phyloP scores from a whole-genome alignment of 2,797 vertebrate species.

The Coracias cyanogaster region DNA sequence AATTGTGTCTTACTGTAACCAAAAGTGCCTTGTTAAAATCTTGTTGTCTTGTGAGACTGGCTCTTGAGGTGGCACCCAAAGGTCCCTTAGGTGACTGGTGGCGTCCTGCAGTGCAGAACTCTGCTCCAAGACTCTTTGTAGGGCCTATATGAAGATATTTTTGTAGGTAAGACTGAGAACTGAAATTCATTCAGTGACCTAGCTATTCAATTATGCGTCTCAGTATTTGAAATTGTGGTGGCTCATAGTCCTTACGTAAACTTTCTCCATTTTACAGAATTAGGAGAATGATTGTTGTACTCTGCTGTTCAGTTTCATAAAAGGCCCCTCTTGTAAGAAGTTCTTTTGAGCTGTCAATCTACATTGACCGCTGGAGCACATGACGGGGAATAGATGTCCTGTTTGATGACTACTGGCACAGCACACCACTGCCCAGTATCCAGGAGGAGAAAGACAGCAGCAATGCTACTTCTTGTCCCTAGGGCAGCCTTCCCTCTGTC shows the following conservation, averaged over 20 bases:
- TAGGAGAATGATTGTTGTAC: not conserved
- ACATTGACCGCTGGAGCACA: fast-evolving
- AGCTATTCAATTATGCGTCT: not conserved
- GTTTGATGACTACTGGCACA: not conserved
- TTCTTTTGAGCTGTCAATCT: not conserved
- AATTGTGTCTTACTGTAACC: not conserved
- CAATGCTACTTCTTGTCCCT: not conserved
- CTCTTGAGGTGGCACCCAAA: not conserved
- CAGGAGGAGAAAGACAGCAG: not conserved
- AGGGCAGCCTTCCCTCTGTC: not conserved
- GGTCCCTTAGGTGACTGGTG: not conserved
- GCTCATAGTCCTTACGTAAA: not conserved
- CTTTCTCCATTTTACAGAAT: not conserved
- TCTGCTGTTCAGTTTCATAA: not conserved
- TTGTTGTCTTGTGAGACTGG: not conserved
- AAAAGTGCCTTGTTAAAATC: not conserved
- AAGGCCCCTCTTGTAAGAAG: not conserved
- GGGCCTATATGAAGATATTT: not conserved
- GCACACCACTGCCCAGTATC: not conserved
- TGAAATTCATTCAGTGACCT: not conserved
- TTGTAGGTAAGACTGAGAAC: not conserved
- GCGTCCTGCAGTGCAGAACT: not conserved
- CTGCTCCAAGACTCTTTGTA: not conserved
- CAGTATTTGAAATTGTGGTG: not conserved
- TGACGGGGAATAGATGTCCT: not conserved